Conservation (phyloP, 2,888 invertebrate genomes). For the Hartigia nigra region DNA sequence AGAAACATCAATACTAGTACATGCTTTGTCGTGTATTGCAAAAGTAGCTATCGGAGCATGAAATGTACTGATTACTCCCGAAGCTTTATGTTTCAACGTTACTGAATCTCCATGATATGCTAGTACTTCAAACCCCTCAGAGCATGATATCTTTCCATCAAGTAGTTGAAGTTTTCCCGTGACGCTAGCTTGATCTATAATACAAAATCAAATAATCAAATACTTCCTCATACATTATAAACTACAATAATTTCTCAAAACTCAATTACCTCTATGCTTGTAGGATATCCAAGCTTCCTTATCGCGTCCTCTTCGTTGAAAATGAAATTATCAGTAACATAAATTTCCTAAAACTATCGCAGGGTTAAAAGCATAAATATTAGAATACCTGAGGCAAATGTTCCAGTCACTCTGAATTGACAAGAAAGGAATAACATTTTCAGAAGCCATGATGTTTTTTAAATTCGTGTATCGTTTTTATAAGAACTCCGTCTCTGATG, state of each 20-base stretch:
- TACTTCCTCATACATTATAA: background rate
- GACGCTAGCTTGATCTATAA: conserved; percentile 61
- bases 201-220: background rate
- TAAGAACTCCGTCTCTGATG: background rate
- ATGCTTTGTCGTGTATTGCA: conserved; percentile 67
- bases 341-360: background rate
- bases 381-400: conserved; percentile 66
- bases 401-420: conserved; percentile 71
- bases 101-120: conserved; percentile 65
- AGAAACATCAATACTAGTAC: conserved; percentile 72
- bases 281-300: conserved; percentile 69
- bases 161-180: conserved; percentile 66
- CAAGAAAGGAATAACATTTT: conserved; percentile 61
- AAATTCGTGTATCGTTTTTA: background rate
- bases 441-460: conserved; percentile 16
- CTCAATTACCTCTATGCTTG: conserved; percentile 57
- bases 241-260: background rate
- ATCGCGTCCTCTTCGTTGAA: conserved; percentile 64
- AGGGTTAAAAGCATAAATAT: background rate
- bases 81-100: conserved; percentile 66
- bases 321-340: conserved; percentile 16
- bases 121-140: conserved; percentile 65
- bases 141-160: conserved; percentile 65
- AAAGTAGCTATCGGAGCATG: conserved; percentile 68
- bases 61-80: conserved; percentile 68